These are phyloP conservation scores for Hormaphis cornu DNA, from an alignment of 1,140 invertebrate genomes.

Conservation along the genomic window DNA sequence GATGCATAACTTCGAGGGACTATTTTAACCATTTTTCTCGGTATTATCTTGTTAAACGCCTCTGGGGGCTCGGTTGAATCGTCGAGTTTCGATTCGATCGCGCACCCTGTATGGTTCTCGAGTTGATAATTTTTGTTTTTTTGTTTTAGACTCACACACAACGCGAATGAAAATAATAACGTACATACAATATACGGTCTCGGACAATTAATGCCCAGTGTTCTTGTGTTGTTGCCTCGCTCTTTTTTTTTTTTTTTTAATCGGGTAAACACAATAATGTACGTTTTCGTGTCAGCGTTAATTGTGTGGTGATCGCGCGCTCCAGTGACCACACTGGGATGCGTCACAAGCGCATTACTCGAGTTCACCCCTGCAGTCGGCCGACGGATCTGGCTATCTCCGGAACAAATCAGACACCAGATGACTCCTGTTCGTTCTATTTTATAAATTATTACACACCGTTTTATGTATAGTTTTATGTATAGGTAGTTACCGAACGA, in stretches of 20 bases:
- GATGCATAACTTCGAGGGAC: too few species aligned
- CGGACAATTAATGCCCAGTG: slow-evolving; percentile 24
- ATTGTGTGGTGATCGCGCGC: slow-evolving; percentile 27
- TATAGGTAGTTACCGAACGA: neutral
- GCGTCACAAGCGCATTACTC: slow-evolving; percentile 27
- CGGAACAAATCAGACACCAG: slow-evolving; percentile 32
- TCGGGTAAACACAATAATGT: neutral
- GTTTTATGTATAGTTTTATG: too few species aligned
- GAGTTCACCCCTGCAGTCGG: neutral
- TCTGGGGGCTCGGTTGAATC: too few species aligned
- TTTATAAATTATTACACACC: too few species aligned
- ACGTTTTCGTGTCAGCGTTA: slow-evolving; percentile 18
- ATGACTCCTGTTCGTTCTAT: slow-evolving; percentile 9
- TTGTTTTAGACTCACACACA: too few species aligned
- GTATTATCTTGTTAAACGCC: too few species aligned
- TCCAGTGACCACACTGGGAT: slow-evolving; percentile 23
- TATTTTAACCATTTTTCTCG: too few species aligned
- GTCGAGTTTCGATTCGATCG: too few species aligned
- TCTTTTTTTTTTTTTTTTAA: neutral
- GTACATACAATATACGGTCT: too few species aligned
- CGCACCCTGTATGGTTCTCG: slow-evolving; percentile 2
- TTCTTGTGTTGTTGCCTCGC: neutral
- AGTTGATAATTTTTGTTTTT: too few species aligned
- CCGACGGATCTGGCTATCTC: slow-evolving; percentile 7
- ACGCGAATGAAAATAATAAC: slow-evolving; percentile 11